A percentile compares a stretch with the other conserved stretches of the same genome.
Conservation (phyloP, 2,797 vertebrate species). For the Cynodonichthys magdalenae region DNA sequence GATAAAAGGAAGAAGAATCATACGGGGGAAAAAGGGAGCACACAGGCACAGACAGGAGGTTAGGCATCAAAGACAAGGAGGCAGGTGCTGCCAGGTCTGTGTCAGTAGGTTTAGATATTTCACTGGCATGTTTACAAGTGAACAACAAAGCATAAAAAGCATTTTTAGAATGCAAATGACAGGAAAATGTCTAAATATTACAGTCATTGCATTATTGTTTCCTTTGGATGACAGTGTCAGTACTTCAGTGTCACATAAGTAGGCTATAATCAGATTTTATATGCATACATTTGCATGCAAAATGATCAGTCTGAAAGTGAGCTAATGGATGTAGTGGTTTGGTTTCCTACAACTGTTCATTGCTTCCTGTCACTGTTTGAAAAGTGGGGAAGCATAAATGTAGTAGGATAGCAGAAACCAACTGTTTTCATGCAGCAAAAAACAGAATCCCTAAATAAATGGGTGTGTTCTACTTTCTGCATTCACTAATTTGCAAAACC, state of each 20-base stretch:
- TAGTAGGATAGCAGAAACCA: not conserved
- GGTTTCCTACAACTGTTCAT: not conserved
- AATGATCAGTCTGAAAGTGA: not conserved
- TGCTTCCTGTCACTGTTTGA: not conserved
- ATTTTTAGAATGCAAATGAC: not conserved
- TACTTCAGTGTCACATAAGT: not conserved
- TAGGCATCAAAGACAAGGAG: not conserved
- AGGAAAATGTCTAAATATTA: not conserved
- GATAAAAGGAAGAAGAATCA: constrained; percentile 25
- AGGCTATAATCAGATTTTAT: not conserved
- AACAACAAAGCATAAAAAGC: not conserved
- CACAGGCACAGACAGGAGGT: constrained; percentile 2
- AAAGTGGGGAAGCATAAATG: not conserved
- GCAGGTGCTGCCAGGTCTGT: not conserved
- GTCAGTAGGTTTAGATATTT: not conserved
- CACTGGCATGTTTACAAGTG: not conserved
- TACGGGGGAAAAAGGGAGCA: constrained; percentile 1
- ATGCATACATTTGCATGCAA: constrained; percentile 1
- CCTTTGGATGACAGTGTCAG: not conserved
- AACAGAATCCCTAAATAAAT: not conserved
- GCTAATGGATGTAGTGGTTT: not conserved
- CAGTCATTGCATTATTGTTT: not conserved
- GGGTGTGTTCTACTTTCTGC: no score
- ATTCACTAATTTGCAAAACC: no score
- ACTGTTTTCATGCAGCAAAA: not conserved